These are phyloP conservation scores for Telmatochromis brichardi DNA, from an alignment of 2,113 vertebrate species.

Conservation along the genomic window DNA sequence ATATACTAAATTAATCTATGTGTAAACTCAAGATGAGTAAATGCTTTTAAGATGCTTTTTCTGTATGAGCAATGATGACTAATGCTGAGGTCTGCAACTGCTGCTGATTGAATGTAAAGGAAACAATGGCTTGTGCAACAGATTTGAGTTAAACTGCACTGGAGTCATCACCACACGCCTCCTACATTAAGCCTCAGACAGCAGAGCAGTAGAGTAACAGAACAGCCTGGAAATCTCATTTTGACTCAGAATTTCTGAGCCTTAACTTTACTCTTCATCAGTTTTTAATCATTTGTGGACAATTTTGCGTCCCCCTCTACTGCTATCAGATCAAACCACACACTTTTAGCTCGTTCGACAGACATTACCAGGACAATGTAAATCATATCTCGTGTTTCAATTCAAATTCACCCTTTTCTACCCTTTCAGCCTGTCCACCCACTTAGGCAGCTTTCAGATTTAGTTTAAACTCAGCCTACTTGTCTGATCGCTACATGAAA, in stretches of 20 bases:
- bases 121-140: neutral
- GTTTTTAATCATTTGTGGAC: neutral
- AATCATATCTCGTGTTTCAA: neutral
- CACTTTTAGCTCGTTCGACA: neutral
- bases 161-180: neutral
- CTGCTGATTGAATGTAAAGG: neutral
- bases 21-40: neutral
- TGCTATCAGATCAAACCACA: neutral
- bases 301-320: neutral
- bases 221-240: neutral
- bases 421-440: neutral
- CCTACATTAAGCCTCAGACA: neutral
- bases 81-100: neutral
- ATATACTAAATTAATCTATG: neutral
- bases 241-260: slow-evolving; percentile 9
- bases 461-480: neutral
- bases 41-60: neutral
- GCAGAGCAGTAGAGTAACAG: neutral
- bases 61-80: neutral
- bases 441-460: neutral
- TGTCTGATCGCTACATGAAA: neutral
- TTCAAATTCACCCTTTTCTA: neutral
- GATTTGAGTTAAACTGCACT: slow-evolving; percentile 1
- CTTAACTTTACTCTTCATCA: neutral
- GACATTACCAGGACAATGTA: neutral